Percentiles rank a stretch among this genome's conserved stretches.
These are phyloP conservation scores for Drosophila nigromelanica DNA, from an alignment of 1,140 invertebrate species.

Conservation along the genomic window DNA sequence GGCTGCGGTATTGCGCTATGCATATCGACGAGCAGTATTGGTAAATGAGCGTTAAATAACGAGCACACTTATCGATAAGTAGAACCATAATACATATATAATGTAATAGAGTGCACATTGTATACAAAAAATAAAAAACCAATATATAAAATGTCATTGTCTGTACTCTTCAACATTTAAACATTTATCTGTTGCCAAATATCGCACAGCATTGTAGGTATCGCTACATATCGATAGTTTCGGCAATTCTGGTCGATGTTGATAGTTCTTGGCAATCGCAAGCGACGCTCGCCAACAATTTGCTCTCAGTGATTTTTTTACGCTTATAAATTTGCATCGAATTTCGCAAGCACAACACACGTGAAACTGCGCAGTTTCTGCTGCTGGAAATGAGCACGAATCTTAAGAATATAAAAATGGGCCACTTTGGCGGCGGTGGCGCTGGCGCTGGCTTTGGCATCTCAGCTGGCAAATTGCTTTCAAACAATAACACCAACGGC, in stretches of 20 bases:
- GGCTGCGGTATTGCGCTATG: slow-evolving; percentile 8
- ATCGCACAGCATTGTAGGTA: not conserved
- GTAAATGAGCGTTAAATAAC: slow-evolving; percentile 5
- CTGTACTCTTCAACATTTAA: too few species aligned
- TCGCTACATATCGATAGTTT: slow-evolving; percentile 12
- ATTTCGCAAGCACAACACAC: slow-evolving; percentile 30
- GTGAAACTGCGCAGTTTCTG: slow-evolving; percentile 16
- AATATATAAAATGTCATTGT: not conserved
- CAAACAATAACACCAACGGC: slow-evolving; percentile 42
- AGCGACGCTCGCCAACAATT: slow-evolving; percentile 19
- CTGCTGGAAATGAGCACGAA: slow-evolving; percentile 60
- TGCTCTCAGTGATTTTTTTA: slow-evolving; percentile 22
- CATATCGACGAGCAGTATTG: slow-evolving; percentile 17
- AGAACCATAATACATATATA: not conserved
- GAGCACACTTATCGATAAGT: slow-evolving; percentile 21
- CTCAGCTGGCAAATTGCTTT: slow-evolving; percentile 63
- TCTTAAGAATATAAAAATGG: slow-evolving; percentile 62
- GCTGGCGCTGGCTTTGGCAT: slow-evolving; percentile 42
- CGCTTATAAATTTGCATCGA: slow-evolving; percentile 35
- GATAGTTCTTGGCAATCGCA: slow-evolving; percentile 19
- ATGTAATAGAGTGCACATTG: not conserved
- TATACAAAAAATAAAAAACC: not conserved
- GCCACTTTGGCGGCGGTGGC: slow-evolving; percentile 56
- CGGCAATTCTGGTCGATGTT: not conserved
- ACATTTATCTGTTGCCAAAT: not conserved